Percentiles rank a stretch among this genome's conserved stretches.
These are phyloP conservation scores for Cryptus viduatorius DNA, from an alignment of 2,888 invertebrate species.

Conservation along the genomic window DNA sequence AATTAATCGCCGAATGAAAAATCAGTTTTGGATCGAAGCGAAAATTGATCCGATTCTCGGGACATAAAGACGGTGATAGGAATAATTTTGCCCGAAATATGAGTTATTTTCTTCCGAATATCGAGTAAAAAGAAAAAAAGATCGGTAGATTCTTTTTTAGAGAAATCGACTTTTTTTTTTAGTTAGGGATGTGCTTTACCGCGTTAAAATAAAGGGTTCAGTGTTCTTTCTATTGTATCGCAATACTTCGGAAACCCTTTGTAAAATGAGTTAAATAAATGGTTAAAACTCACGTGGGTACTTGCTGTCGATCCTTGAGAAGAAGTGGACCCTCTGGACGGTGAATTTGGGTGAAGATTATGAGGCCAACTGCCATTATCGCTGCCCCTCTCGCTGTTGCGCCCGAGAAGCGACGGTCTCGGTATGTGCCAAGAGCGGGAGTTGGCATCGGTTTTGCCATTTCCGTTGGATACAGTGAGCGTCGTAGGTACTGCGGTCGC, in stretches of 20 bases:
- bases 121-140: no score
- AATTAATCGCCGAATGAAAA: no score
- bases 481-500: constrained; percentile 73
- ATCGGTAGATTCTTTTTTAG: no score
- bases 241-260: background rate
- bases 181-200: no score
- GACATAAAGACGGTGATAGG: no score
- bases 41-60: no score
- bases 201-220: no score
- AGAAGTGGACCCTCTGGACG: constrained; percentile 87
- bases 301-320: constrained; percentile 90
- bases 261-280: background rate
- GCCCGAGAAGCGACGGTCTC: constrained; percentile 90
- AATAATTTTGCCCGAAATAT: no score
- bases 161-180: no score
- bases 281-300: constrained; percentile 89
- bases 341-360: constrained; percentile 81
- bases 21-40: no score
- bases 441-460: constrained; percentile 65
- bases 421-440: constrained; percentile 92
- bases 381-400: constrained; percentile 79
- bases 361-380: constrained; percentile 81
- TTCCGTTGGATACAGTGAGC: constrained; percentile 37
- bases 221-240: background rate
- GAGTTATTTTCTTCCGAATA: no score